A percentile compares a stretch with the other conserved stretches of the same genome.
phyloP scores from a whole-genome alignment of 2,797 vertebrate genomes.

The Oreochromis grahami region DNA sequence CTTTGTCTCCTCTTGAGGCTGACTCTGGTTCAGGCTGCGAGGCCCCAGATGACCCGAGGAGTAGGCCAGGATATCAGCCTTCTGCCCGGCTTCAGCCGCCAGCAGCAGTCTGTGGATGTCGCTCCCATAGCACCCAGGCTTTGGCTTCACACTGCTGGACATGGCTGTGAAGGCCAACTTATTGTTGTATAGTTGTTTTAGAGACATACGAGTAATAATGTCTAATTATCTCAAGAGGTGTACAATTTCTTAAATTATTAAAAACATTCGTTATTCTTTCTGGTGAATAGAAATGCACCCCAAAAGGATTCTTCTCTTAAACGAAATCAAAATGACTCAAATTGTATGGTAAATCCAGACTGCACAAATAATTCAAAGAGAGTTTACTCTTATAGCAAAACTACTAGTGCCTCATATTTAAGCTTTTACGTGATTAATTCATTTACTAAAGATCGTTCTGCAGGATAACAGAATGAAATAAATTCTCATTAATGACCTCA shows the following conservation, averaged over 20 bases:
- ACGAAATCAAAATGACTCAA: neutral
- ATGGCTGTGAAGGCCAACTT: constrained; percentile 26
- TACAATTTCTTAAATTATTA: neutral
- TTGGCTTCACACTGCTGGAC: constrained; percentile 26
- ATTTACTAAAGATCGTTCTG: neutral
- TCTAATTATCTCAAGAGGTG: neutral
- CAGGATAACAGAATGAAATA: neutral
- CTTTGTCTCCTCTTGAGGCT: constrained; percentile 26
- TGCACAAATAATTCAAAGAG: neutral
- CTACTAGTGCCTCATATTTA: neutral
- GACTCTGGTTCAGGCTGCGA: constrained; percentile 53
- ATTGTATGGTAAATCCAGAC: neutral
- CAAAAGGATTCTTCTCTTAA: neutral
- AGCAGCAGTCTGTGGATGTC: constrained; percentile 54
- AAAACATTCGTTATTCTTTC: neutral
- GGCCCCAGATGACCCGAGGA: constrained; percentile 71
- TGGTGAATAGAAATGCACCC: neutral
- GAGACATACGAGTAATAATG: neutral
- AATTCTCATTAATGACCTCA: neutral
- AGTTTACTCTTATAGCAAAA: neutral
- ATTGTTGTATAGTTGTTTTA: neutral
- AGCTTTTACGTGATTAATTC: neutral
- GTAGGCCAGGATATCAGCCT: constrained; percentile 65
- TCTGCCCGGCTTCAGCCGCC: constrained; percentile 65
- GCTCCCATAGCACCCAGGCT: neutral